These are phyloP conservation scores for Drosophila ananassae DNA, from an alignment of 1,140 invertebrate species.

Conservation along the genomic window DNA sequence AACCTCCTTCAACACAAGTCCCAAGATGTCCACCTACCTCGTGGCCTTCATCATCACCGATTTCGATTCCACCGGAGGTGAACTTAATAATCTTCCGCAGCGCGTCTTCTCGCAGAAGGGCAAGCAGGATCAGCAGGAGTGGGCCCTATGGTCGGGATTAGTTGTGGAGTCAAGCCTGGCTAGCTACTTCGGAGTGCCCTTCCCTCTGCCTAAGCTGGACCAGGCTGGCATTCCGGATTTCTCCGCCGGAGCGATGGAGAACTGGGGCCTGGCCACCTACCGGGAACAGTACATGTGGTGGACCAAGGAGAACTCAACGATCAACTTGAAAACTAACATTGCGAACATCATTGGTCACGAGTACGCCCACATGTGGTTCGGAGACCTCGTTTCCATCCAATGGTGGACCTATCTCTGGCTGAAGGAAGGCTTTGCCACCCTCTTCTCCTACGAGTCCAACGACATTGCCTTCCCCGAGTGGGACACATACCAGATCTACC, in stretches of 20 bases:
- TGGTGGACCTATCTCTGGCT: constrained; percentile 87
- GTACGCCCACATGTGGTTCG: constrained; percentile 89
- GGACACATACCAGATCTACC: constrained; percentile 87
- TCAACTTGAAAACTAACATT: constrained; percentile 84
- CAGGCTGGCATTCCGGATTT: constrained; percentile 76
- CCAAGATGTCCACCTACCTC: constrained; percentile 88
- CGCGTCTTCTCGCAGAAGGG: constrained; percentile 67
- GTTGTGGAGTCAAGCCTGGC: constrained; percentile 57
- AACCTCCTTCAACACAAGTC: constrained; percentile 66
- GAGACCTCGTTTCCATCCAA: constrained; percentile 87
- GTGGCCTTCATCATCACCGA: constrained; percentile 90
- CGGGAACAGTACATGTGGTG: constrained; percentile 75
- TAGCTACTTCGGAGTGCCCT: constrained; percentile 58
- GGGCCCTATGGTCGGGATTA: constrained; percentile 58
- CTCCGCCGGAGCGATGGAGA: constrained; percentile 77
- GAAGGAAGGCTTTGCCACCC: constrained; percentile 85
- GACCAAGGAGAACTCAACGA: constrained; percentile 57
- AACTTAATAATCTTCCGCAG: constrained; percentile 75
- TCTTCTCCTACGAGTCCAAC: constrained; percentile 84
- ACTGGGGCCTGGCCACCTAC: constrained; percentile 78
- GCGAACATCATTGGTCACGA: constrained; percentile 87
- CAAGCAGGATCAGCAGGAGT: constrained; percentile 57
- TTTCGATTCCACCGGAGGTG: constrained; percentile 83
- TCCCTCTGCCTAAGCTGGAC: constrained; percentile 66
- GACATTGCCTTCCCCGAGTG: constrained; percentile 82